These are phyloP conservation scores for Potamarius usumacintae DNA, from an alignment of 2,113 vertebrate genomes.

Conservation along the genomic window DNA sequence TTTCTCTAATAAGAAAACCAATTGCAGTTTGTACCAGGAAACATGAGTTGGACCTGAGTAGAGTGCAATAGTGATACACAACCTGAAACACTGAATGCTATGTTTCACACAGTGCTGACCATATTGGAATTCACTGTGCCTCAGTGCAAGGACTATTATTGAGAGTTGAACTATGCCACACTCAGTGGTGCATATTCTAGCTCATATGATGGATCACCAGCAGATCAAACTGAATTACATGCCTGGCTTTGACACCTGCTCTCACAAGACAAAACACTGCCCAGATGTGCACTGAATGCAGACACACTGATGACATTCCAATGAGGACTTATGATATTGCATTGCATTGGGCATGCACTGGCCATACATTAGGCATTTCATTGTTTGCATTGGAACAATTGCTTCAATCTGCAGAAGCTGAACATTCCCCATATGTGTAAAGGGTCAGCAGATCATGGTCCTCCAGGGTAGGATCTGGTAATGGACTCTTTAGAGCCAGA, in stretches of 20 bases:
- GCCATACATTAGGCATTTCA: too few species aligned
- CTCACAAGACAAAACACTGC: neutral
- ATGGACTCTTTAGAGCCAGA: neutral
- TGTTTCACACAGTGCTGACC: neutral
- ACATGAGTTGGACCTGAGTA: neutral
- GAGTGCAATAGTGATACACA: neutral
- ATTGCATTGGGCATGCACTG: neutral
- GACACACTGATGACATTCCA: neutral
- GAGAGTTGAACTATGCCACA: neutral
- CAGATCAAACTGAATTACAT: neutral
- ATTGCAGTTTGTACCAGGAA: neutral
- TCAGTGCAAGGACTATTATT: conserved; percentile 5
- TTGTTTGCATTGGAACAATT: neutral
- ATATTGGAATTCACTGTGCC: neutral
- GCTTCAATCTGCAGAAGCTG: neutral
- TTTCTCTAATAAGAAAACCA: neutral
- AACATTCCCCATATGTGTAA: neutral
- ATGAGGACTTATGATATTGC: neutral
- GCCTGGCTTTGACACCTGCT: neutral
- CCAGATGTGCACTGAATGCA: neutral
- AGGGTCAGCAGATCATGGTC: neutral
- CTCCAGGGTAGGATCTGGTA: neutral
- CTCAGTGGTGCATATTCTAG: neutral
- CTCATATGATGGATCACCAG: neutral
- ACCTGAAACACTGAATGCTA: neutral